Evolutionary conservation across 2,797 vertebrate genomes (phyloP), one percentile per base, ranked within the genome.

Genomic region (Acanthurus leucopareius): DNA sequence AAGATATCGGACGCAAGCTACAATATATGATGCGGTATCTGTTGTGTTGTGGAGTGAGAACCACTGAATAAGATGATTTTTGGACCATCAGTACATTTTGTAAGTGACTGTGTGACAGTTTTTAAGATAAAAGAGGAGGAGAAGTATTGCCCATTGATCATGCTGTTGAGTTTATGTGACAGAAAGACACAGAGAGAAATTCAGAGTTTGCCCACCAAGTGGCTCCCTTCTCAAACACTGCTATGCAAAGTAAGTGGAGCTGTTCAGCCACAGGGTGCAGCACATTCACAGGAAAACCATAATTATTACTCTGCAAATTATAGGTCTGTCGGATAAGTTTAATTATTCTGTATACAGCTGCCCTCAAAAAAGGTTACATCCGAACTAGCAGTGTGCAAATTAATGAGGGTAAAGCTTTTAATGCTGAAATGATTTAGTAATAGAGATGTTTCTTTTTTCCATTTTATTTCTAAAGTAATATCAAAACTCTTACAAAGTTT

Each of bases 141-240:
- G n/a, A 60, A 20, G 22, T n/a, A 1, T 35, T 51, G 17, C 2
- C 14, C 44, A 44, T 69, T 63, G 14, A 3, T 5, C 13, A 1
- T n/a, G 19, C 20, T 44, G 9, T 62, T 66, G 7, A 45, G 40
- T 61, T 44, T 32, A 32, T 22, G 38, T 40, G 56, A 52, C 10
- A 20, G 28, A n/a, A n/a, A 5, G n/a, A 20, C 16, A 56, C 7
- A 52, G 38, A 32, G 63, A 68, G 71, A 91, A 82, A 83, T 91
- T 85, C 83, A 40, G 7, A 62, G 53, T 85, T 91, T 91, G 71
- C 17, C 94, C 95, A 95, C 92, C 74, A 76, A 72, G 92, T 86
- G 95, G 91, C 94, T 83, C 93, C 87, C 93, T 94, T 75, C 81
- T 87, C 94, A 92, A 89, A 83, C 83, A 47, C 52, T 90, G 28